These are phyloP conservation scores for Phyllopteryx taeniolatus DNA, from an alignment of 2,113 vertebrate species.

Conservation along the genomic window DNA sequence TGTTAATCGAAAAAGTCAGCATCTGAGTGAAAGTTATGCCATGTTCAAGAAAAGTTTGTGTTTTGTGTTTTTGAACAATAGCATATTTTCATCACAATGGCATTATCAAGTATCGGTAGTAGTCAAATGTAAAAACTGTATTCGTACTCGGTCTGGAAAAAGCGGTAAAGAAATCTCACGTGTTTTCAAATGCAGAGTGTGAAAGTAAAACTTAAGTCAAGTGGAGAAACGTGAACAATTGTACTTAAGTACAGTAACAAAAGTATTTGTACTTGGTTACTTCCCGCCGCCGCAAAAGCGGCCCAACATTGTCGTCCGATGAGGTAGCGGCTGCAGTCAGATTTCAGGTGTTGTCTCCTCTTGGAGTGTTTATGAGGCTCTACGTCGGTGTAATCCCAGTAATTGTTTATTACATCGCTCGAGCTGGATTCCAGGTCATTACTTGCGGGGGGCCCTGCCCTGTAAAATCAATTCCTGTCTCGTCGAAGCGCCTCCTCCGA, in stretches of 20 bases:
- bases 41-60: too few species aligned
- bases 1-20: too few species aligned
- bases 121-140: too few species aligned
- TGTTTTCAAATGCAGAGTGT: too few species aligned
- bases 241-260: neutral
- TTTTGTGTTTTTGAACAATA: too few species aligned
- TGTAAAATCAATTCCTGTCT: constrained; percentile 66
- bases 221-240: too few species aligned
- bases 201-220: too few species aligned
- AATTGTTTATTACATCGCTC: constrained; percentile 64
- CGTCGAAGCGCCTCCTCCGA: constrained; percentile 44
- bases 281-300: neutral
- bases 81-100: too few species aligned
- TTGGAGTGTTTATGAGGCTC: constrained; percentile 57
- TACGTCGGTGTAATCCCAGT: constrained; percentile 60
- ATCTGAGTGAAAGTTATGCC: too few species aligned
- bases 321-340: constrained; percentile 49
- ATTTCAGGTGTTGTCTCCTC: constrained; percentile 58
- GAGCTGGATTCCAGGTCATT: constrained; percentile 53
- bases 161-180: too few species aligned
- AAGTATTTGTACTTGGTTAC: neutral
- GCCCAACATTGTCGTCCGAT: constrained; percentile 40
- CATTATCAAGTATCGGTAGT: too few species aligned
- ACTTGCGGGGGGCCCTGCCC: constrained; percentile 54
- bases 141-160: too few species aligned